These are phyloP conservation scores for Lateolabrax maculatus DNA, from an alignment of 2,797 vertebrate species.

Conservation along the genomic window DNA sequence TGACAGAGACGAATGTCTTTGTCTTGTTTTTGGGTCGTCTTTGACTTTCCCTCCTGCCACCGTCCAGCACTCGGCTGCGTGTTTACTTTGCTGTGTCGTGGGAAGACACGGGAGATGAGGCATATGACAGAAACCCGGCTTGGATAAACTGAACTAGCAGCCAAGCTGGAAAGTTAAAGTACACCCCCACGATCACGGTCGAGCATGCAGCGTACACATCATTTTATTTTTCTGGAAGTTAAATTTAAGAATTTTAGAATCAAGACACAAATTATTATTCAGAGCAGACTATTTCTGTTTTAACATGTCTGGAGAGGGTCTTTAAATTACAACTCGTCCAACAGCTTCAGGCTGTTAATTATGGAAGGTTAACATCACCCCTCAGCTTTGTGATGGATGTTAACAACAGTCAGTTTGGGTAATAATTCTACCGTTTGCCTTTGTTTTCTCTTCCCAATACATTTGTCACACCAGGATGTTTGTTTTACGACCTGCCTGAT, in stretches of 20 bases:
- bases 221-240: too few species aligned
- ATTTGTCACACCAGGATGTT: neutral
- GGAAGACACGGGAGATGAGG: slow-evolving; percentile 26
- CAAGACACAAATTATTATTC: neutral
- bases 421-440: neutral
- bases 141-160: slow-evolving; percentile 15
- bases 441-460: too few species aligned
- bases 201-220: too few species aligned
- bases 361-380: too few species aligned
- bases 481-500: neutral
- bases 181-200: too few species aligned
- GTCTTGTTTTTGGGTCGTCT: neutral
- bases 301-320: neutral
- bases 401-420: neutral
- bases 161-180: slow-evolving; percentile 11
- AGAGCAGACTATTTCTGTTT: neutral
- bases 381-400: neutral
- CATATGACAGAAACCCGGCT: slow-evolving; percentile 19
- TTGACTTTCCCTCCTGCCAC: neutral
- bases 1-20: slow-evolving; percentile 19
- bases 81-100: slow-evolving; percentile 24
- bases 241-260: too few species aligned
- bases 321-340: neutral
- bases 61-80: neutral
- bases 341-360: neutral